These are phyloP conservation scores for Caerostris extrusa DNA, from an alignment of 1,140 invertebrate genomes.

Conservation along the genomic window DNA sequence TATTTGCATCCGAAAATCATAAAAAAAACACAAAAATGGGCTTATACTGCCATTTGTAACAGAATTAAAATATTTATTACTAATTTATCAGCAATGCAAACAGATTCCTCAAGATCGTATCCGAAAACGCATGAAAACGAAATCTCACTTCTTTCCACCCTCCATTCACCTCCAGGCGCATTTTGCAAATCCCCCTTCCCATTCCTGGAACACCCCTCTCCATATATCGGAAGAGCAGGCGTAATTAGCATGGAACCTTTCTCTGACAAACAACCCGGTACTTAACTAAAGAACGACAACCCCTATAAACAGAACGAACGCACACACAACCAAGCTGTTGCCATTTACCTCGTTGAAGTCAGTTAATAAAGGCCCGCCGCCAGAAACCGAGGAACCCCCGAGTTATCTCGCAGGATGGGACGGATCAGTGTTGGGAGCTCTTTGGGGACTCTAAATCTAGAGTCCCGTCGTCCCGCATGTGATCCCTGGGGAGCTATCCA, in stretches of 20 bases:
- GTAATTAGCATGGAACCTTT: slow-evolving; percentile 63
- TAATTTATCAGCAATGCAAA: no score
- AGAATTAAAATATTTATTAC: no score
- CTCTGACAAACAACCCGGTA: slow-evolving; percentile 66
- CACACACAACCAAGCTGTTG: background rate
- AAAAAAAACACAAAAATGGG: no score
- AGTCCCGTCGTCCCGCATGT: slow-evolving; percentile 68
- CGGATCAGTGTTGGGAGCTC: slow-evolving; percentile 70
- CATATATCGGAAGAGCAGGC: slow-evolving; percentile 58
- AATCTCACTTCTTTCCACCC: background rate
- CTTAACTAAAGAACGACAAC: slow-evolving; percentile 75
- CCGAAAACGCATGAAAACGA: background rate
- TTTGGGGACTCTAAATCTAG: slow-evolving; percentile 74
- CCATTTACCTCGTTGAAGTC: slow-evolving; percentile 7
- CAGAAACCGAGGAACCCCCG: background rate
- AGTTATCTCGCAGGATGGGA: slow-evolving; percentile 66
- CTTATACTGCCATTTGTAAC: no score
- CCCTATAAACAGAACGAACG: slow-evolving; percentile 32
- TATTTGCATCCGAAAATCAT: no score
- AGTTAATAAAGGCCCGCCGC: slow-evolving; percentile 48
- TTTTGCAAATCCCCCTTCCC: slow-evolving; percentile 55
- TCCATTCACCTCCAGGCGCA: slow-evolving; percentile 17
- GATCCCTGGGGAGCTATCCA: slow-evolving; percentile 75
- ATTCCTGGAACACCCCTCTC: slow-evolving; percentile 41
- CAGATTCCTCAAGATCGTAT: no score